Base-by-base conservation (phyloP, 2,113 vertebrate genomes). In the Microtus ochrogaster region DNA sequence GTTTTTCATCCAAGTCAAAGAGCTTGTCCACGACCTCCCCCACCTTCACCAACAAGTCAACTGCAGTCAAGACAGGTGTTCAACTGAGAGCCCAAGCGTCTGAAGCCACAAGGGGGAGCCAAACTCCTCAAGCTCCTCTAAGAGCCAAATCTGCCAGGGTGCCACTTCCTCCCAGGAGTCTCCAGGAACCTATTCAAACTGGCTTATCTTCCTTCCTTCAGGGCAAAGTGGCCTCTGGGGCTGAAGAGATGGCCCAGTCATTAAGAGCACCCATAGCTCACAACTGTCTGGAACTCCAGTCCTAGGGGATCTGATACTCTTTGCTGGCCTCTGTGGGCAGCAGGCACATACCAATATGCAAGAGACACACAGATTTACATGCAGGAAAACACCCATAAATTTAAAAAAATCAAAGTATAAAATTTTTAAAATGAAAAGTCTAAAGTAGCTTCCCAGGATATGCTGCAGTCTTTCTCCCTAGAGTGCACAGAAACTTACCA, bases 11-110 rank as follows among this genome's bases (percentile, higher is more conserved):
- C 91, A 99, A 98, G 97, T 99, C 99, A 98, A 99, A 99, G 33
- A 99, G 98, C 93, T 99, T 99, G 97, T 99, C 99, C 66, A 99
- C 98, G 93, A 99, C 98, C 96, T 99, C 99, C 47, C 99, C 99
- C 0, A 99, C 99, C 96, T 99, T 99, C 81, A 99, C 98, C 91
- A 99, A 98, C 96, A 99, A 97, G 49, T 99, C 99, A 95, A 98
- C 99, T 99, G 98, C 44, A 96, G 63, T 88, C 61, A 95, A 72
- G 97, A 76, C 36, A 96, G 0, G 30, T 0, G 70, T 0, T 30
- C 10, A 89, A 84, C 52, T 93, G n/a, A 98, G 74, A 92, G 63
- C 52, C 39, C 55, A 58, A 85, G 65, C 6, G 44, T 70, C 76
- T 24, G 76, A 73, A 91, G 44, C 61, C 90, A 19, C 73, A 72